Evolutionary conservation across 2,113 vertebrate genomes (phyloP).

Genomic region (Neotoma lepida): DNA sequence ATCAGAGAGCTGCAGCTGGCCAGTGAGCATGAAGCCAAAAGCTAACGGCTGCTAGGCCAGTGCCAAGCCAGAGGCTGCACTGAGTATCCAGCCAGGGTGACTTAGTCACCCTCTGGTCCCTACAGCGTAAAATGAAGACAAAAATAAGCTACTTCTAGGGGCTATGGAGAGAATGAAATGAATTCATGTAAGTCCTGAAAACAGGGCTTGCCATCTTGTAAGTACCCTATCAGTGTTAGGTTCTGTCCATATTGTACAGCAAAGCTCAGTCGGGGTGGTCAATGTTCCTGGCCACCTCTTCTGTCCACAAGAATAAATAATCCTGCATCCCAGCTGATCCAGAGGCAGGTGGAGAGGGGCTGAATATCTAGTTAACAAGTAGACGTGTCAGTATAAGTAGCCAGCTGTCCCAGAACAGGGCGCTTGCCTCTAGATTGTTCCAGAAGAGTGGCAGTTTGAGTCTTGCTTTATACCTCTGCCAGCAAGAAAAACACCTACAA

Average conservation of each 20-base stretch:
- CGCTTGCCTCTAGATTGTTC: neutral
- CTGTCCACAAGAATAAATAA: neutral
- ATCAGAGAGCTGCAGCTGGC: neutral
- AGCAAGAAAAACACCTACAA: neutral
- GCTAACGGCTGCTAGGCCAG: neutral
- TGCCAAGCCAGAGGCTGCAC: fast-evolving
- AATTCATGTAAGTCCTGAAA: slow-evolving; percentile 15
- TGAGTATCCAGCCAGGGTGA: neutral
- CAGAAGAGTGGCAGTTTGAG: neutral
- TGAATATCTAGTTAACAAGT: neutral
- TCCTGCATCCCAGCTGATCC: neutral
- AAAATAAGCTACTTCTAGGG: neutral
- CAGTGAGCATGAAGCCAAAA: neutral
- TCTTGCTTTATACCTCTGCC: neutral
- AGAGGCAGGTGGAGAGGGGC: neutral
- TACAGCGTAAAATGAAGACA: neutral
- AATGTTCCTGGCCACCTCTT: neutral
- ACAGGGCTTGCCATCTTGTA: neutral
- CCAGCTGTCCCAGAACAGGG: neutral
- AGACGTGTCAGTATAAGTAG: neutral
- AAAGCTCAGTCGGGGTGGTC: neutral
- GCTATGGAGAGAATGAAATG: neutral
- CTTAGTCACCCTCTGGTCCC: neutral
- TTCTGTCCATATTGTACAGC: neutral
- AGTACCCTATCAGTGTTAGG: neutral